Evolutionary conservation across 2,113 vertebrate genomes (phyloP).

Genomic region (Marmota flaviventris): DNA sequence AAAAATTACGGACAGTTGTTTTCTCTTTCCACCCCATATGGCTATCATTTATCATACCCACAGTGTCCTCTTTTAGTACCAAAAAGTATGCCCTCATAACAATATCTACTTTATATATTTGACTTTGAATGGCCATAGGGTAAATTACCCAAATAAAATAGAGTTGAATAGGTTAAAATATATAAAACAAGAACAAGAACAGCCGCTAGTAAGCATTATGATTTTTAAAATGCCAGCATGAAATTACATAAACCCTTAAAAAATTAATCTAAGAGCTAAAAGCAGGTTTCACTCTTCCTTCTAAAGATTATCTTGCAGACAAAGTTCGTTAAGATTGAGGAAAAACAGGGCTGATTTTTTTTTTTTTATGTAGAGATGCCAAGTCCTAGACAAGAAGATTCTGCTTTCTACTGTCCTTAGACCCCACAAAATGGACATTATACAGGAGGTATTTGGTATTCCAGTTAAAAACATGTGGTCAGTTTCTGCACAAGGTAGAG

Average conservation of each 20-base stretch:
- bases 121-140: neutral
- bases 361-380: neutral
- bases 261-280: slow-evolving; percentile 14
- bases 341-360: neutral
- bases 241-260: neutral
- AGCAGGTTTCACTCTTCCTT: neutral
- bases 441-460: neutral
- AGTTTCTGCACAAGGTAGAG: neutral
- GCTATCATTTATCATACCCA: slow-evolving; percentile 15
- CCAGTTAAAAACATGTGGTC: neutral
- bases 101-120: slow-evolving; percentile 42
- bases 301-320: slow-evolving; percentile 27
- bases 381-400: slow-evolving; percentile 37
- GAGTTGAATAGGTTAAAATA: slow-evolving; percentile 25
- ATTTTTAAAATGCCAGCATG: neutral
- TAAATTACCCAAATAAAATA: slow-evolving; percentile 55
- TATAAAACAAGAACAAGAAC: neutral
- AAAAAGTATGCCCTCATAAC: neutral
- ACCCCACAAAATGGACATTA: neutral
- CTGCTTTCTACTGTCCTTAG: neutral
- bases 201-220: neutral
- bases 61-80: slow-evolving; percentile 14
- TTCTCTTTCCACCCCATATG: slow-evolving; percentile 21
- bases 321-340: neutral
- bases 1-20: slow-evolving; percentile 19